These are phyloP conservation scores for Ophiothrix spiculata DNA, from an alignment of 35 echinoderm and acorn worm species.

Conservation along the genomic window DNA sequence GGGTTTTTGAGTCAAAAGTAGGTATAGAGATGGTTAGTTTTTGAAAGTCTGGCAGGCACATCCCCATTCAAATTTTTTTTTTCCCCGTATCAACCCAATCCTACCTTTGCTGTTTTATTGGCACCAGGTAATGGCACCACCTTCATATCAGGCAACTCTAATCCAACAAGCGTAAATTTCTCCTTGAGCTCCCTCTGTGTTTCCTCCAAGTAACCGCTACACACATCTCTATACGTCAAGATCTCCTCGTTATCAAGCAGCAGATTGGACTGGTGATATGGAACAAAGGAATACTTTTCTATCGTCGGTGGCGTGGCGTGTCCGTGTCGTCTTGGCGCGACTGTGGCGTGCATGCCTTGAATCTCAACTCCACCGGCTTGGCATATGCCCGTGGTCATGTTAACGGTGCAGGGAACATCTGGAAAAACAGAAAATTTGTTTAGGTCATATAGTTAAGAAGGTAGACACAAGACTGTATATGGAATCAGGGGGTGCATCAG, in stretches of 20 bases:
- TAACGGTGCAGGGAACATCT: slow-evolving; percentile 46
- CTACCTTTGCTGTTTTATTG: neutral
- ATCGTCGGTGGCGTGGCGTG: slow-evolving; percentile 55
- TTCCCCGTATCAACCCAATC: no score
- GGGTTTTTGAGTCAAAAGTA: no score
- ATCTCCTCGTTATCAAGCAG: slow-evolving; percentile 6
- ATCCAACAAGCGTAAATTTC: slow-evolving; percentile 9
- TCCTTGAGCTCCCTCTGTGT: slow-evolving; percentile 8
- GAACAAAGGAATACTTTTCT: slow-evolving; percentile 63
- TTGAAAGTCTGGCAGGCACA: no score
- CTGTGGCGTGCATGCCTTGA: slow-evolving; percentile 68
- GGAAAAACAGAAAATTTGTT: no score
- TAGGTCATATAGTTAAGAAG: no score
- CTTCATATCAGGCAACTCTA: slow-evolving; percentile 21
- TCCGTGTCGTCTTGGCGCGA: slow-evolving; percentile 58
- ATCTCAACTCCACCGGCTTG: slow-evolving; percentile 77
- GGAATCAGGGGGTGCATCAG: no score
- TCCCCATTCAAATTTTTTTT: no score
- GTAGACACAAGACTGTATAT: no score
- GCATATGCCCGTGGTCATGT: slow-evolving; percentile 52
- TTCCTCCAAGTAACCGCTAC: slow-evolving; percentile 33
- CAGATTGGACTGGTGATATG: slow-evolving; percentile 50
- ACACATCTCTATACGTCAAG: slow-evolving; percentile 33
- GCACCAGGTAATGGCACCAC: neutral
- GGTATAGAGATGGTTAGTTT: no score